A percentile compares a stretch with the other conserved stretches of the same genome.
phyloP scores from a whole-genome alignment of 37 sponge, comb jelly and placozoan species.

The Lycopodina hypogea region DNA sequence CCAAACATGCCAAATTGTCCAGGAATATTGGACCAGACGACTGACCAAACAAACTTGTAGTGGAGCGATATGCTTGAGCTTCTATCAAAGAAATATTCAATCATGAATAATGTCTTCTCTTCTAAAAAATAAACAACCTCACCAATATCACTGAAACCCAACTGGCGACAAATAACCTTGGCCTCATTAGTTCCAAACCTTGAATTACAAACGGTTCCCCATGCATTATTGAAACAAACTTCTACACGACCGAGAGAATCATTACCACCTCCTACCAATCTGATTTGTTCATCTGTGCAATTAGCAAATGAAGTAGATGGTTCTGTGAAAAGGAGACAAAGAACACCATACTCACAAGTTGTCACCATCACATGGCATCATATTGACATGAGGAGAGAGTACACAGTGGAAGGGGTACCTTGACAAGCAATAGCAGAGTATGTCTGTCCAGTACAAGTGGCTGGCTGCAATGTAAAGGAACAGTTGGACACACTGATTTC shows the following conservation, averaged over 20 bases:
- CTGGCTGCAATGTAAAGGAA: not conserved
- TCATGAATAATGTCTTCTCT: no score
- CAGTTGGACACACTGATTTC: not conserved
- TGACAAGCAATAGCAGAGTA: not conserved
- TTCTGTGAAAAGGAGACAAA: no score
- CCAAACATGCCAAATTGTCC: slow-evolving; percentile 13
- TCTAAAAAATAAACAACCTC: not conserved
- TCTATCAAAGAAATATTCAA: not conserved
- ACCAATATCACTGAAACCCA: slow-evolving; percentile 2
- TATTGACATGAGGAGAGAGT: no score
- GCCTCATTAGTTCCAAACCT: slow-evolving; percentile 17
- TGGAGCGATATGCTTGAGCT: not conserved
- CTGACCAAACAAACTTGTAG: not conserved
- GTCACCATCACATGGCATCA: no score
- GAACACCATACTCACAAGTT: no score
- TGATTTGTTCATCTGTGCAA: slow-evolving; percentile 19
- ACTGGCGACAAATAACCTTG: not conserved
- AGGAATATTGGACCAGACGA: slow-evolving; percentile 30
- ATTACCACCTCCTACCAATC: not conserved
- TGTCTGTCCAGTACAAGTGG: not conserved
- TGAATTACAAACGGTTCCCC: slow-evolving; percentile 30
- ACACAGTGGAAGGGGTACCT: no score
- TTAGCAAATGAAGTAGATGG: not conserved
- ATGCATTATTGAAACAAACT: not conserved
- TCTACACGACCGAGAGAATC: slow-evolving; percentile 19